Base-by-base conservation (phyloP, 2,888 invertebrate species). In the Oeneis ivallda region DNA sequence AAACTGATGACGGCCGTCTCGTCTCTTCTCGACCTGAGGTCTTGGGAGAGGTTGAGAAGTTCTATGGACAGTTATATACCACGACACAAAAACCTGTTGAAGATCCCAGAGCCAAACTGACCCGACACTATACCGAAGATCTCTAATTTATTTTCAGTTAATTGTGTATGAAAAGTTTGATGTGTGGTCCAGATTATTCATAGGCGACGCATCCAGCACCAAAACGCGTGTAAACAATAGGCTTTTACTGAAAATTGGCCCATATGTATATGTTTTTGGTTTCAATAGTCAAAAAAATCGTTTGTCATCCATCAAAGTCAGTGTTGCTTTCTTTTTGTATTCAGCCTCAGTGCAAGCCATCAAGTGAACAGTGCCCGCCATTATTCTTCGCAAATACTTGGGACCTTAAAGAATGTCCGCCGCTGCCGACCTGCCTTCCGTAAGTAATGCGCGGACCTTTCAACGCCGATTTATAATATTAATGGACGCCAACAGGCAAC, bases 361-460 rank as follows among this genome's bases (percentile, higher is more conserved):
- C 66, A 64, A 54, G 56, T 54, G 66, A 64, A 59, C 64, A 67
- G 67, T 64, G 64, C 45, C 66, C 37, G 56, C 60, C 68, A 67
- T 71, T 69, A 71, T 65, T 64, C 60, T 41, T 61, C 60, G 57
- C 53, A 47, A 64, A 66, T 59, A 63, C 64, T 65, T 62, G 65
- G 65, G 65, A 57, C 64, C 72, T 70, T 73, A 66, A 70, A 69
- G 70, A 69, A 60, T 70, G 71, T 69, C 71, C 70, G 72, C 65
- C 66, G 56, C 71, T 63, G n/a, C 60, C 65, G 65, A 57, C 61
- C 62, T 64, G 68, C 66, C 67, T 58, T 64, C 66, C 54, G 37
- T 69, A 67, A 73, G 69, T 70, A 66, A 71, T 65, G 68, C 64
- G 61, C 67, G 63, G 69, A 66, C 66, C 65, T 68, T 69, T 68